A percentile compares a stretch with the other conserved stretches of the same genome.
These are phyloP conservation scores for Balearica regulorum DNA, from an alignment of 2,797 vertebrate genomes.

Conservation along the genomic window DNA sequence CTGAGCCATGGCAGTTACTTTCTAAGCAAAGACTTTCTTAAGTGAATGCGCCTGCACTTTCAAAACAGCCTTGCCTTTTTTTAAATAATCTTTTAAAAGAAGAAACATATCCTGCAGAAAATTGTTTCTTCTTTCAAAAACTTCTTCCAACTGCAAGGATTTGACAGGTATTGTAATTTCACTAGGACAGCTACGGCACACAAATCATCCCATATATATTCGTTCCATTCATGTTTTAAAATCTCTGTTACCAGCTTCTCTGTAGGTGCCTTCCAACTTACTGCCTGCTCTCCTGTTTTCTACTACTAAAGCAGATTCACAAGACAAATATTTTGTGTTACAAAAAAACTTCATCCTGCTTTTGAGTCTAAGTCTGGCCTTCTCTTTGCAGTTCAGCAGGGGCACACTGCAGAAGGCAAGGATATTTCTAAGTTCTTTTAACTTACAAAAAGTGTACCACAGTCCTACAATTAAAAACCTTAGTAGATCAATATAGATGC, in stretches of 20 bases:
- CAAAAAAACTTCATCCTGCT: not conserved
- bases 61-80: not conserved
- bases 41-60: conserved; percentile 16
- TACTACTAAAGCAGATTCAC: not conserved
- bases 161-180: conserved; percentile 1
- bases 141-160: not conserved
- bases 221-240: too few species aligned
- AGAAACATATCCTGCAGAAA: not conserved
- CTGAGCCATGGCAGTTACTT: conserved; percentile 33
- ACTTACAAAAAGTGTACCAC: not conserved
- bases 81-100: not conserved
- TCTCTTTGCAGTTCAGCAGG: not conserved
- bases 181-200: not conserved
- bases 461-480: not conserved
- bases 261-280: not conserved
- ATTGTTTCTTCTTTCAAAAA: conserved; percentile 32
- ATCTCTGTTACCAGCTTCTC: not conserved
- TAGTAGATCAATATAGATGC: not conserved
- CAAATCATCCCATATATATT: not conserved
- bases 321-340: not conserved
- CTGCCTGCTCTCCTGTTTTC: not conserved
- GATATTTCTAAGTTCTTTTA: not conserved
- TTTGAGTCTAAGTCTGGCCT: not conserved
- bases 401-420: not conserved
- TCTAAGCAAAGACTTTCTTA: conserved; percentile 14